These are phyloP conservation scores for Parapristionchus giblindavisi DNA, from an alignment of 2,888 invertebrate species.

Conservation along the genomic window DNA sequence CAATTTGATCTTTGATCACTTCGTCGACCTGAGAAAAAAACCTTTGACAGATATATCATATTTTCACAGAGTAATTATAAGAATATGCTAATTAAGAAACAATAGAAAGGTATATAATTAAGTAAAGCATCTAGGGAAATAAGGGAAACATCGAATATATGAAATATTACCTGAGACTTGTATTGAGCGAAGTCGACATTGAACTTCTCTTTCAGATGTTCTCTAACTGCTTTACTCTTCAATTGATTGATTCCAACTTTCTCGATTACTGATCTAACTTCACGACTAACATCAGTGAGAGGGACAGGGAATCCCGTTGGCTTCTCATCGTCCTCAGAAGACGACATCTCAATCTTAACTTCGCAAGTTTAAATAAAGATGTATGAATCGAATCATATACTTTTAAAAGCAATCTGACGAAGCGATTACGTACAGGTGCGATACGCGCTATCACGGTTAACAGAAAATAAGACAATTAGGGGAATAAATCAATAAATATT, in stretches of 20 bases:
- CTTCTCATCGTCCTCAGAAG: conserved; percentile 14
- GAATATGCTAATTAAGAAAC: not conserved
- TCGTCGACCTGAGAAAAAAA: conserved; percentile 21
- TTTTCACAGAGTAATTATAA: not conserved
- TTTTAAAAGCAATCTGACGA: no score
- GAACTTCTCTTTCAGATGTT: conserved; percentile 24
- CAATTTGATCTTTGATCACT: conserved; percentile 15
- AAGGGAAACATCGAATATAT: not conserved
- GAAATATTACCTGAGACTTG: conserved; percentile 10
- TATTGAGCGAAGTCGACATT: conserved; percentile 23
- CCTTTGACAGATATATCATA: not conserved
- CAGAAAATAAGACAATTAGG: no score
- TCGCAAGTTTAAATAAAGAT: not conserved
- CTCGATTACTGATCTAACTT: not conserved
- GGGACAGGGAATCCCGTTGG: conserved; percentile 13
- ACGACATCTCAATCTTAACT: conserved; percentile 13
- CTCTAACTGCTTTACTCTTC: conserved; percentile 24
- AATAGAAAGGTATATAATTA: not conserved
- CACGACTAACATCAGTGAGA: conserved; percentile 1
- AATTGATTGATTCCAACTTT: conserved; percentile 6
- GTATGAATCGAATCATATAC: no score
- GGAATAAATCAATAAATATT: not conserved
- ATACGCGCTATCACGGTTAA: no score
- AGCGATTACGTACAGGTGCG: no score
- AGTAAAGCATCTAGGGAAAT: not conserved